Evolutionary conservation across 2,888 invertebrate species (phyloP), one percentile per base, ranked within the genome.

Genomic region (Charanyca ferruginea): DNA sequence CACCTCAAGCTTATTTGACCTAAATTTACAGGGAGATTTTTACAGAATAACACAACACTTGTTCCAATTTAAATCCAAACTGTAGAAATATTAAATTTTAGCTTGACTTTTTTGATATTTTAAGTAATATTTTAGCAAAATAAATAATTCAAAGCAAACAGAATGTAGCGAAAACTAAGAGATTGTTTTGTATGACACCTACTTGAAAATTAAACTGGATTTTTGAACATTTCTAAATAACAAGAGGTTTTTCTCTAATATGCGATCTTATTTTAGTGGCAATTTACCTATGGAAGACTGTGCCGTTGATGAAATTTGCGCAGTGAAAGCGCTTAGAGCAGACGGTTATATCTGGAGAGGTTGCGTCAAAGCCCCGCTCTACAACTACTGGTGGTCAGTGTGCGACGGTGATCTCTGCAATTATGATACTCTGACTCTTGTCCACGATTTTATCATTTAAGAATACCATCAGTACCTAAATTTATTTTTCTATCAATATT

Each of bases 291-390:
- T 83, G 7, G 82, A 89, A 83, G 81, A 86, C 45, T 94, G 94
- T 62, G 65, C 81, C n/a, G 62, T 83, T 25, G 85, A 92, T 69
- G 92, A 93, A 86, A 82, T 94, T 44, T 94, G 94, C 78, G 93
- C 85, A 16, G 87, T 94, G 2, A 91, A 79, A 83, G 87, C 89
- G 4, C 82, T 91, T 0, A 86, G 83, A 77, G 86, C 83, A 16
- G 77, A 88, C 22, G 92, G 92, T 1, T 94, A 93, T 51, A 77
- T 94, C 41, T 94, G 94, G 93, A 87, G 94, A 11, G 94, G 94
- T 6, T 94, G 94, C 68, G 53, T 92, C 4, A 83, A 83, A 51
- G 65, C 66, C 11, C 94, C 94, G 1, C 83, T 90, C 2, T 94
- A 90, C 72, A 94, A 94, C 77, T 91, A 93, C 70, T 94, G 91